phyloP scores from a whole-genome alignment of 2,888 invertebrate genomes.

The Lacanobia oleracea region DNA sequence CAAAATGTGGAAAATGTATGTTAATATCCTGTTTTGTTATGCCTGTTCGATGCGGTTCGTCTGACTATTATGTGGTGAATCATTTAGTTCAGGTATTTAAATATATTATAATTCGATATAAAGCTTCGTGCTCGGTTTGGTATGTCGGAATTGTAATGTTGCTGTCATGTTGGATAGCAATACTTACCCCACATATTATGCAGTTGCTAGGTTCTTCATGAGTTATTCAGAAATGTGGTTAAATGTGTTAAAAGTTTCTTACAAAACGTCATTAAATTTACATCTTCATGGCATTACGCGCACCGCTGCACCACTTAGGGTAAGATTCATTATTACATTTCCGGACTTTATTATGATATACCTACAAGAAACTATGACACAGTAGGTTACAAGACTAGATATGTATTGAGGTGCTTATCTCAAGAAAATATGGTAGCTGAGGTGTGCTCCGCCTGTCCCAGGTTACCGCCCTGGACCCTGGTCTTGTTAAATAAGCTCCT shows the following conservation, averaged over 20 bases:
- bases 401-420: too few species aligned
- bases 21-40: not conserved
- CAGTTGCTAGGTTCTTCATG: not conserved
- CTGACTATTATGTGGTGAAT: not conserved
- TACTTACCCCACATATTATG: not conserved
- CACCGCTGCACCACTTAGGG: too few species aligned
- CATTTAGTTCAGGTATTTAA: slow-evolving; percentile 6
- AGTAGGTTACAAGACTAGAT: too few species aligned
- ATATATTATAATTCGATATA: not conserved
- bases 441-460: too few species aligned
- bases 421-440: too few species aligned
- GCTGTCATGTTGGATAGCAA: not conserved
- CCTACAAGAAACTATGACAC: too few species aligned
- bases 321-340: not conserved
- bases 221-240: not conserved
- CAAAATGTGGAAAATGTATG: not conserved
- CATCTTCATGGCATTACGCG: too few species aligned
- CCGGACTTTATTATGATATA: too few species aligned
- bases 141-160: not conserved
- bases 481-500: too few species aligned
- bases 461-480: too few species aligned
- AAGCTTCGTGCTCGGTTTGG: not conserved
- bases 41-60: not conserved
- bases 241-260: not conserved
- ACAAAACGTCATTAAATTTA: too few species aligned